These are phyloP conservation scores for Pogonocherus hispidulus DNA, from an alignment of 2,888 invertebrate genomes.

Conservation along the genomic window DNA sequence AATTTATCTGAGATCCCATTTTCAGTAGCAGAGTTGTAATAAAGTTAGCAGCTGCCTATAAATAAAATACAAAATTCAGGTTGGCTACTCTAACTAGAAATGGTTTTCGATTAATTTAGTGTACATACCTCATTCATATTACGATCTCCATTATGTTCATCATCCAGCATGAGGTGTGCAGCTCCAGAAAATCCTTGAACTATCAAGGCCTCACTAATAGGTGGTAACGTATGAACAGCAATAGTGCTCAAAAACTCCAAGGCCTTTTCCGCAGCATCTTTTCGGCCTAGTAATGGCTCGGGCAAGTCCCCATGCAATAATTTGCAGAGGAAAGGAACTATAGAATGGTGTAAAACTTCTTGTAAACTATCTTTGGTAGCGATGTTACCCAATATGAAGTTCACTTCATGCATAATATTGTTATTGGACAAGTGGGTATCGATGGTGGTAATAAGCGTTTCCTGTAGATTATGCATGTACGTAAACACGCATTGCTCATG, in stretches of 20 bases:
- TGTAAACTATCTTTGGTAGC: slow-evolving; percentile 41
- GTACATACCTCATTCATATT: slow-evolving; percentile 44
- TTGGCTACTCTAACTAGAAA: too few relatives aligned
- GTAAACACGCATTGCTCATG: slow-evolving; percentile 31
- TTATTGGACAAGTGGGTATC: slow-evolving; percentile 36
- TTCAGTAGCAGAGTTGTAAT: slow-evolving; percentile 40
- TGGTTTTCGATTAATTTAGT: too few relatives aligned
- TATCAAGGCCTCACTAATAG: slow-evolving; percentile 44
- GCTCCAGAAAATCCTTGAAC: slow-evolving; percentile 48
- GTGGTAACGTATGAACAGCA: slow-evolving; percentile 42
- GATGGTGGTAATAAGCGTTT: slow-evolving; percentile 33
- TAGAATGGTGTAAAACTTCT: slow-evolving; percentile 43
- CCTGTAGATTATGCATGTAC: slow-evolving; percentile 34
- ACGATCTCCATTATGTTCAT: slow-evolving; percentile 40
- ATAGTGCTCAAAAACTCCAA: slow-evolving; percentile 51
- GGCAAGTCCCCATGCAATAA: slow-evolving; percentile 45
- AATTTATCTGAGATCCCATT: slow-evolving; percentile 33
- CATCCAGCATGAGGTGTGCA: slow-evolving; percentile 33
- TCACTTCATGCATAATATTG: slow-evolving; percentile 47
- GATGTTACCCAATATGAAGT: slow-evolving; percentile 48
- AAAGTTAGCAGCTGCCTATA: slow-evolving; percentile 46
- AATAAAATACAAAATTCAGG: slow-evolving; percentile 1
- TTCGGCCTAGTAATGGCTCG: slow-evolving; percentile 30
- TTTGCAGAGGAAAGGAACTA: slow-evolving; percentile 47
- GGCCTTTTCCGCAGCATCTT: slow-evolving; percentile 41